These are phyloP conservation scores for Nothocercus nigrocapillus DNA, from an alignment of 2,113 vertebrate genomes.

Conservation along the genomic window DNA sequence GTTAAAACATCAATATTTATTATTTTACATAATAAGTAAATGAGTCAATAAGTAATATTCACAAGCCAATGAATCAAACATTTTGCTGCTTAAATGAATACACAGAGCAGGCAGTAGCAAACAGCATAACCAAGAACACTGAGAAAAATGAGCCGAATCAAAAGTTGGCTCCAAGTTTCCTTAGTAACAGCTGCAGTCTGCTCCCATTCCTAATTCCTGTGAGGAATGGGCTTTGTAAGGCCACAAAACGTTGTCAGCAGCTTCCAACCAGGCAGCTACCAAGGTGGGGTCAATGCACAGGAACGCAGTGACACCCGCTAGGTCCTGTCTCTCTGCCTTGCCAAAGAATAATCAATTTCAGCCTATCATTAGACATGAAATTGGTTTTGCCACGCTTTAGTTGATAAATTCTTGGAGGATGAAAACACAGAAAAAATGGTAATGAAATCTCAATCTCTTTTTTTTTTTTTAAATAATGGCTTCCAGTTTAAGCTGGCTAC, in stretches of 20 bases:
- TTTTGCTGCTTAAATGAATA: slow-evolving; percentile 56
- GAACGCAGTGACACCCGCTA: slow-evolving; percentile 57
- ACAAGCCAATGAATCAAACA: slow-evolving; percentile 35
- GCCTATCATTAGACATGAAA: background rate
- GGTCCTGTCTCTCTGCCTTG: slow-evolving; percentile 40
- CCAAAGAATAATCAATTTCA: slow-evolving; percentile 53
- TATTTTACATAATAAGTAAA: slow-evolving; percentile 30
- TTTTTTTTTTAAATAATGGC: background rate
- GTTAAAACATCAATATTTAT: slow-evolving; percentile 39
- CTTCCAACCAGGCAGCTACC: slow-evolving; percentile 66
- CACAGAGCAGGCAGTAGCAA: slow-evolving; percentile 33
- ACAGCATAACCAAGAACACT: background rate
- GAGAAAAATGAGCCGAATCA: slow-evolving; percentile 2
- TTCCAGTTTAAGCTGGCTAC: background rate
- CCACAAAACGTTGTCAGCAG: slow-evolving; percentile 3
- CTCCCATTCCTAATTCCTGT: slow-evolving; percentile 34
- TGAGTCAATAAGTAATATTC: slow-evolving; percentile 58
- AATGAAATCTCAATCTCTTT: background rate
- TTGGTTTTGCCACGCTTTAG: slow-evolving; percentile 37
- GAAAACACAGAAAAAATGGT: slow-evolving; percentile 13
- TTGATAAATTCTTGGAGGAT: background rate
- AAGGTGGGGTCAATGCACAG: slow-evolving; percentile 32
- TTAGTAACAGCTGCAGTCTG: slow-evolving; percentile 60
- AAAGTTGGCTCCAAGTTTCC: slow-evolving; percentile 67
- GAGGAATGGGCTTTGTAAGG: slow-evolving; percentile 44